Conservation (phyloP, 2,888 invertebrate genomes). For the Dicyrtomina minuta region DNA sequence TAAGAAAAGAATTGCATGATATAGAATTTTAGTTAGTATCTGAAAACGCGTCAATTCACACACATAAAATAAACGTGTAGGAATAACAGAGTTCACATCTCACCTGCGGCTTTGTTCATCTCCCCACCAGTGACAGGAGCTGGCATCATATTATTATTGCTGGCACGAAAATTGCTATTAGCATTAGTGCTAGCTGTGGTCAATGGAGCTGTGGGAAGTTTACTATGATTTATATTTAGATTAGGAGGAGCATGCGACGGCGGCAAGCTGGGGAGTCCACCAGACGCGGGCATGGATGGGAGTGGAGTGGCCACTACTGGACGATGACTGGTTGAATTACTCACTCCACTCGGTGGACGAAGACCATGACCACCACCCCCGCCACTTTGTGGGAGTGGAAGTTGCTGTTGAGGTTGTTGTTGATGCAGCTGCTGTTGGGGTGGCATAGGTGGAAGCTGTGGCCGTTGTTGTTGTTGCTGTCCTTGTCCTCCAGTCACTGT, state of each 20-base stretch:
- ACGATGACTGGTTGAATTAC: constrained; percentile 7
- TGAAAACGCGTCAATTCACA: too few species aligned
- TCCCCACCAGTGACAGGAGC: background rate
- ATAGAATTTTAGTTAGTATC: too few species aligned
- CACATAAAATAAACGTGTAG: too few species aligned
- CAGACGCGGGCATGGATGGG: constrained; percentile 31
- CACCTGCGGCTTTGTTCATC: constrained; percentile 3
- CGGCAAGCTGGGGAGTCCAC: constrained; percentile 29
- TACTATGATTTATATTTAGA: constrained; percentile 28
- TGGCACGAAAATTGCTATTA: background rate
- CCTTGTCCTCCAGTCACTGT: background rate
- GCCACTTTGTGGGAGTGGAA: too few species aligned
- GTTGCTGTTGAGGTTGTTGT: constrained; percentile 6
- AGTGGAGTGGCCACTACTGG: constrained; percentile 28
- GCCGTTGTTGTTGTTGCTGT: background rate
- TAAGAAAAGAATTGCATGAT: too few species aligned
- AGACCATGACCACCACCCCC: background rate
- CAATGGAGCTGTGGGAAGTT: constrained; percentile 19
- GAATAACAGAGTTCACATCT: too few species aligned
- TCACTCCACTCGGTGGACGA: background rate
- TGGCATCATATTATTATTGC: constrained; percentile 20
- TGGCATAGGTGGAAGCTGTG: background rate
- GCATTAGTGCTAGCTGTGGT: constrained; percentile 39
- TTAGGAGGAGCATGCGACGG: too few species aligned
- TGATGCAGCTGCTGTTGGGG: constrained; percentile 1